A percentile compares a stretch with the other conserved stretches of the same genome.
Conservation (phyloP, 2,888 invertebrate genomes). For the Tenthredo notha region DNA sequence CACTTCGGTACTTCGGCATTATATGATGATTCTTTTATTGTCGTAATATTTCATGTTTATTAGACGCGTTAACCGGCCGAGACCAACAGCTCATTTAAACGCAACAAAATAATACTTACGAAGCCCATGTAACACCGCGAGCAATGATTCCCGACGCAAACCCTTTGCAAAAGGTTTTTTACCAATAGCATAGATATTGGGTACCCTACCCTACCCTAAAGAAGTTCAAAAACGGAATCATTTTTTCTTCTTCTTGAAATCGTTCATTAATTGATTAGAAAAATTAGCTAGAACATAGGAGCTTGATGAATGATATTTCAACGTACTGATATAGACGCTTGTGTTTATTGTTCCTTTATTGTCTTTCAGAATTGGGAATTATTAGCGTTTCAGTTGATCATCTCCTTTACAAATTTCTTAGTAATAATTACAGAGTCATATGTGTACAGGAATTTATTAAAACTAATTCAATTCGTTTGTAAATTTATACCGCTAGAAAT, state of each 20-base stretch:
- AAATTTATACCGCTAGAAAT: background rate
- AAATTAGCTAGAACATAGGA: background rate
- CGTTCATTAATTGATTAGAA: background rate
- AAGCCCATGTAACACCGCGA: background rate
- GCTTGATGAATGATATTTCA: no score
- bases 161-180: background rate
- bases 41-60: constrained; percentile 69
- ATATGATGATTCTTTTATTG: constrained; percentile 66
- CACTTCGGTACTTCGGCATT: constrained; percentile 52
- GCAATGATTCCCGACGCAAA: background rate
- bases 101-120: constrained; percentile 51
- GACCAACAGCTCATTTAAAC: constrained; percentile 67
- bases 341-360: no score
- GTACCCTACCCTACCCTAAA: background rate
- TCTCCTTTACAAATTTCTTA: background rate
- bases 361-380: no score
- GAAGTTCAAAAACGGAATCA: background rate
- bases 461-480: background rate
- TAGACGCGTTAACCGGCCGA: constrained; percentile 64
- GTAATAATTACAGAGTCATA: no score
- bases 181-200: background rate
- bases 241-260: background rate
- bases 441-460: background rate
- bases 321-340: no score
- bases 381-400: background rate